Evolutionary conservation across 2,888 invertebrate species (phyloP).

Genomic region (Ochlodes sylvanus): DNA sequence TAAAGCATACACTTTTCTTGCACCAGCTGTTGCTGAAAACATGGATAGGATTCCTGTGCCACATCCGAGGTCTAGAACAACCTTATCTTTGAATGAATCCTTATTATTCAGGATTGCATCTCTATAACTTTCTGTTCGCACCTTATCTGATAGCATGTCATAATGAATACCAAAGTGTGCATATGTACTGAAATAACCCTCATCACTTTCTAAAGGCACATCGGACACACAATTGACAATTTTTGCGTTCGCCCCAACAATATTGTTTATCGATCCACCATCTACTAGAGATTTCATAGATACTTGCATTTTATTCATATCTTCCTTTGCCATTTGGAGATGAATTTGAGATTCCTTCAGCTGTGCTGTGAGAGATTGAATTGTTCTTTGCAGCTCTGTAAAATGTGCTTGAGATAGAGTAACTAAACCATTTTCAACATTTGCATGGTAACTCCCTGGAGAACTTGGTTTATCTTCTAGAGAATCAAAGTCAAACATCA

Average conservation of each 20-base stretch:
- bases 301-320: slow-evolving; percentile 85
- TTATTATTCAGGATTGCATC: slow-evolving; percentile 92
- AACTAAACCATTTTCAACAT: slow-evolving; percentile 86
- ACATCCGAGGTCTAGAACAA: slow-evolving; percentile 97
- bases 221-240: slow-evolving; percentile 71
- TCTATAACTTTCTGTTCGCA: slow-evolving; percentile 94
- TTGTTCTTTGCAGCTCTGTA: slow-evolving; percentile 85
- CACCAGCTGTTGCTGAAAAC: slow-evolving; percentile 98
- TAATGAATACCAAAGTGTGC: slow-evolving; percentile 97
- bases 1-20: slow-evolving; percentile 94
- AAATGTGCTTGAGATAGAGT: slow-evolving; percentile 86
- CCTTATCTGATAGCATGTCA: slow-evolving; percentile 96
- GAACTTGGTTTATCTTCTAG: slow-evolving; percentile 65
- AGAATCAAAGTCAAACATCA: slow-evolving; percentile 91
- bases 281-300: slow-evolving; percentile 85
- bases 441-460: slow-evolving; percentile 82
- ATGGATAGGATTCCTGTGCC: slow-evolving; percentile 99
- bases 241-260: slow-evolving; percentile 47
- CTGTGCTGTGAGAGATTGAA: slow-evolving; percentile 83
- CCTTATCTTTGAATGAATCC: slow-evolving; percentile 88
- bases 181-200: slow-evolving; percentile 92
- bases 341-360: slow-evolving; percentile 85
- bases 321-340: slow-evolving; percentile 85
- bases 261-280: slow-evolving; percentile 54
- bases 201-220: slow-evolving; percentile 87